Evolutionary conservation across 1,140 invertebrate species (phyloP), one percentile per base, ranked within the genome.

Genomic region (Diploscapter pachys): DNA sequence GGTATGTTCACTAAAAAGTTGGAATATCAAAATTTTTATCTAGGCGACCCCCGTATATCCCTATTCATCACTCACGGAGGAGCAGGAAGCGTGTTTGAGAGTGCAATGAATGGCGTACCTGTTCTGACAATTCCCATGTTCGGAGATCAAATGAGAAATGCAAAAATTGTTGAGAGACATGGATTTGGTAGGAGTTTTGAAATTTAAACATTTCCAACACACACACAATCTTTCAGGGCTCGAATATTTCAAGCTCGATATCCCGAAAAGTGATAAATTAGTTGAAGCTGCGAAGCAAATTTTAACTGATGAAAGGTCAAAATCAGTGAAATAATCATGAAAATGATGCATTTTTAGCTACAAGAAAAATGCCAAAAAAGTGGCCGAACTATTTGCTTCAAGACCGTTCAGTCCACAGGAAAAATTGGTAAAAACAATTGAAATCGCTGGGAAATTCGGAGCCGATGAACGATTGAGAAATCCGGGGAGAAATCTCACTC

Each of bases 71-170:
- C 77, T 3, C 77, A 78, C 52, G 75, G 73, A 31, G 77, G 77
- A 66, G 66, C 67, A 63, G 75, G 65, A 11, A 78, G 77, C 62
- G 52, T 77, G 51, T 63, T 77, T 50, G 77, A 78, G 53, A 56
- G 62, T 9, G 74, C 77, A 3, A 63, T 65, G 52, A 49, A 57
- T 11, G 75, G 75, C 55, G 75, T 78, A 55, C 77, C 77, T 4
- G 69, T 74, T 3, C 56, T 78, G 31, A 71, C 63, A 11, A 71
- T 78, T 68, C 77, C 77, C 3, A 51, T 78, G 4, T 77, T 78
- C 59, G 77, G 77, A 57, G 77, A 78, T 69, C 77, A 78, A 73
- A 71, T 77, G 69, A 59, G 77, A 61, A 78, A 78, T 66, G 74
- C 77, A 11, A 57, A 65, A n/a, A 77, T 77, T 31, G 59, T 71